These are phyloP conservation scores for Cerastis rubricosa DNA, from an alignment of 2,888 invertebrate genomes.

Conservation along the genomic window DNA sequence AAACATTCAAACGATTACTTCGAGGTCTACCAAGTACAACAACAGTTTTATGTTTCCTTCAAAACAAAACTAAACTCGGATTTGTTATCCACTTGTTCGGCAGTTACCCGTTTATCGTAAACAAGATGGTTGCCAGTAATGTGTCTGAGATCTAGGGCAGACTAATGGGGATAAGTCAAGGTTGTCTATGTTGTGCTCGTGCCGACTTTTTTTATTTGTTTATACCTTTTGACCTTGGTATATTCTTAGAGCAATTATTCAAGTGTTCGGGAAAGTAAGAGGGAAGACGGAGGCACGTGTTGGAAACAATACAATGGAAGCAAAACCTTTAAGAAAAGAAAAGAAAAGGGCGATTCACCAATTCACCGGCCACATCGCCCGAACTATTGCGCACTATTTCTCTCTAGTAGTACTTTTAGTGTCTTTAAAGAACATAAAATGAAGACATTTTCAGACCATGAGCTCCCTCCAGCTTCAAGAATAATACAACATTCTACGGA, in stretches of 20 bases:
- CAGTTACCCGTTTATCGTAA: slow-evolving; percentile 52
- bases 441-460: not conserved
- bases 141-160: slow-evolving; percentile 46
- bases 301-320: not conserved
- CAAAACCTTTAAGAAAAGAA: not conserved
- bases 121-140: slow-evolving; percentile 55
- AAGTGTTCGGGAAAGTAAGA: not conserved
- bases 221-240: not conserved
- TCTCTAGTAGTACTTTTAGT: not conserved
- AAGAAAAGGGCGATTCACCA: not conserved
- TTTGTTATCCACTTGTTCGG: slow-evolving; percentile 31
- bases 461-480: not conserved
- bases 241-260: not conserved
- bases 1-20: slow-evolving; percentile 41
- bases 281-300: not conserved
- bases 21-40: slow-evolving; percentile 27
- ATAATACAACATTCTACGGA: not conserved
- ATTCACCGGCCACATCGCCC: not conserved
- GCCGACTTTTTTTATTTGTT: slow-evolving; percentile 34
- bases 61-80: slow-evolving; percentile 46
- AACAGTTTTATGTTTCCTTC: slow-evolving; percentile 37
- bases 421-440: not conserved
- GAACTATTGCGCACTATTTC: not conserved
- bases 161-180: slow-evolving; percentile 54
- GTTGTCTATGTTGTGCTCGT: slow-evolving; percentile 22